These are phyloP conservation scores for Heptranchias perlo DNA, from an alignment of 2,113 vertebrate genomes.

Conservation along the genomic window DNA sequence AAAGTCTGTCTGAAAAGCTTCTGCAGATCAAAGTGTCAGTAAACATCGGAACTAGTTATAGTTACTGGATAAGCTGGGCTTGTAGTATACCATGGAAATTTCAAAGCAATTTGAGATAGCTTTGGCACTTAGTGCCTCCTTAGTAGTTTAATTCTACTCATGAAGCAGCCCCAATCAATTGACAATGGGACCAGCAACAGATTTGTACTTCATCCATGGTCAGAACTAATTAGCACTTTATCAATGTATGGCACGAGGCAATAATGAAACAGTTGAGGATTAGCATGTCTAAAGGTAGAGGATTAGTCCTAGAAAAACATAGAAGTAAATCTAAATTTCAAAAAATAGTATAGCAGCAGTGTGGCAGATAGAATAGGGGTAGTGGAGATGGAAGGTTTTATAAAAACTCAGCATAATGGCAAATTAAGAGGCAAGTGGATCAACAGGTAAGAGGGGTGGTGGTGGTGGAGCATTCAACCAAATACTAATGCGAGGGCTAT, in stretches of 20 bases:
- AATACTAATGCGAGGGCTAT: neutral
- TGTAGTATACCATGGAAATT: too few relatives aligned
- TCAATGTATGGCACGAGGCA: neutral
- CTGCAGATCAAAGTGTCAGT: too few relatives aligned
- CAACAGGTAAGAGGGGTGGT: neutral
- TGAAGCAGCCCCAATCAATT: neutral
- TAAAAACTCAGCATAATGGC: neutral
- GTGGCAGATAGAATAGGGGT: neutral
- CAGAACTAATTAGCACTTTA: neutral
- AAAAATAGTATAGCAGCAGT: neutral
- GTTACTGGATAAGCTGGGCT: neutral
- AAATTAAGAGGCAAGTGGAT: neutral
- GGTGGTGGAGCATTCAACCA: too few relatives aligned
- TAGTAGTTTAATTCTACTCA: neutral
- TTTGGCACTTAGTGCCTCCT: neutral
- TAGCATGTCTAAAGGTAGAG: neutral
- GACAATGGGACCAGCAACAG: neutral
- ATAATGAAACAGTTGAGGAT: neutral
- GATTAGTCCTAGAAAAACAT: neutral
- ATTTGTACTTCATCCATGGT: neutral
- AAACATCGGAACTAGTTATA: neutral
- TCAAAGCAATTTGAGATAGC: neutral
- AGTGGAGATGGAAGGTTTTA: neutral
- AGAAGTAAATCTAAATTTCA: neutral
- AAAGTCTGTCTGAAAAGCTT: neutral